These are phyloP conservation scores for Taphrorychus bicolor DNA, from an alignment of 2,888 invertebrate species.

Conservation along the genomic window DNA sequence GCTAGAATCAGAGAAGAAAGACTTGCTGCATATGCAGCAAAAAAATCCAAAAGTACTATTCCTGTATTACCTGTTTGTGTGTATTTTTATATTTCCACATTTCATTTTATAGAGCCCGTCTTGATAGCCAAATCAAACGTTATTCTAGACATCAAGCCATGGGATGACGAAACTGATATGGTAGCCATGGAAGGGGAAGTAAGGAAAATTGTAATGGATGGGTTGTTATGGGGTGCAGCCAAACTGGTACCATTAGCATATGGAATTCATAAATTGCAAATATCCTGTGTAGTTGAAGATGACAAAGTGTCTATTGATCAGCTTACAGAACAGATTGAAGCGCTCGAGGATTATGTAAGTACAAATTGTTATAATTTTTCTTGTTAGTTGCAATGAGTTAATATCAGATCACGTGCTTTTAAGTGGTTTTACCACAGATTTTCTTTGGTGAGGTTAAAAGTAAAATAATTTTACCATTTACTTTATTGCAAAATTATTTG, in stretches of 20 bases:
- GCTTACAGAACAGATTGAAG: constrained; percentile 86
- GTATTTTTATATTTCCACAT: neutral
- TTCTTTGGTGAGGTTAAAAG: too few relatives aligned
- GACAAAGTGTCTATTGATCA: constrained; percentile 92
- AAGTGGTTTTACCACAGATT: too few relatives aligned
- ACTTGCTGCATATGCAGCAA: constrained; percentile 86
- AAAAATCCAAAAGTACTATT: constrained; percentile 83
- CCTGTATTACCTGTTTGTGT: neutral
- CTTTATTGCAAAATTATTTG: too few relatives aligned
- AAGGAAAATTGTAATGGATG: constrained; percentile 79
- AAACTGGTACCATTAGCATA: constrained; percentile 91
- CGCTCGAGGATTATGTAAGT: constrained; percentile 81
- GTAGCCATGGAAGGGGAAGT: constrained; percentile 81
- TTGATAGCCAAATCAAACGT: constrained; percentile 95
- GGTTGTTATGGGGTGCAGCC: constrained; percentile 92
- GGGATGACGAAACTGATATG: constrained; percentile 95
- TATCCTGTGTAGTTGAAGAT: constrained; percentile 92
- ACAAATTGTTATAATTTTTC: neutral
- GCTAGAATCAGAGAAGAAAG: constrained; percentile 81
- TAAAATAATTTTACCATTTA: too few relatives aligned
- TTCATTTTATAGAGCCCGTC: constrained; percentile 70
- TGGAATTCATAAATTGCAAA: constrained; percentile 91
- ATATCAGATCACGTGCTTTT: too few relatives aligned
- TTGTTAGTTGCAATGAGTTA: too few relatives aligned
- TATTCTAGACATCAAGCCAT: constrained; percentile 92